Conservation (phyloP, 1,140 invertebrate species). For the Cylas formicarius region DNA sequence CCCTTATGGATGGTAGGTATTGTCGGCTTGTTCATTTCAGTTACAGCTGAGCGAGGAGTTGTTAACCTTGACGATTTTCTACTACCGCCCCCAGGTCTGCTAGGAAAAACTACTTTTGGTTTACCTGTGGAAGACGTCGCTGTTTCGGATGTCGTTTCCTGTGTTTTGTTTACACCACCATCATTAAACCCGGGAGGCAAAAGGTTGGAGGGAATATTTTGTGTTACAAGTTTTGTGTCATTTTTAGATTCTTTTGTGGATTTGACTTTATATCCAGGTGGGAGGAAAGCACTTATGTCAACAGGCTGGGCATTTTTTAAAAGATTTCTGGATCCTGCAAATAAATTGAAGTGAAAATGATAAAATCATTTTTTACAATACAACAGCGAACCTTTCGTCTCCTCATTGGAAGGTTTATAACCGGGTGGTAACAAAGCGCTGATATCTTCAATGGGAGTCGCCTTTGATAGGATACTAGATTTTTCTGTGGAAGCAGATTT, state of each 20-base stretch:
- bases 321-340: constrained; percentile 12
- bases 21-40: constrained; percentile 41
- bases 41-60: constrained; percentile 49
- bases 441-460: constrained; percentile 49
- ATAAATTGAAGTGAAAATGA: constrained; percentile 8
- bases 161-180: constrained; percentile 11
- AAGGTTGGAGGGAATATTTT: constrained; percentile 33
- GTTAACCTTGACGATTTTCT: constrained; percentile 52
- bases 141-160: constrained; percentile 24
- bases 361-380: no score
- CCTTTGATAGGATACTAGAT: constrained; percentile 6
- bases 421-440: constrained; percentile 54
- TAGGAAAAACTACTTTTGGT: constrained; percentile 71
- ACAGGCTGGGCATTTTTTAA: constrained; percentile 20
- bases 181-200: constrained; percentile 55
- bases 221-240: constrained; percentile 21
- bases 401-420: constrained; percentile 34
- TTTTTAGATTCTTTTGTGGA: constrained; percentile 7
- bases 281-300: constrained; percentile 45
- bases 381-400: no score
- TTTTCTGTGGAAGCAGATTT: no score
- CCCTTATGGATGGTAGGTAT: constrained; percentile 68
- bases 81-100: constrained; percentile 58
- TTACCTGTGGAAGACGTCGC: constrained; percentile 43
- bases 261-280: constrained; percentile 50